phyloP scores from a whole-genome alignment of 2,797 vertebrate genomes.

The Coilia nasus region DNA sequence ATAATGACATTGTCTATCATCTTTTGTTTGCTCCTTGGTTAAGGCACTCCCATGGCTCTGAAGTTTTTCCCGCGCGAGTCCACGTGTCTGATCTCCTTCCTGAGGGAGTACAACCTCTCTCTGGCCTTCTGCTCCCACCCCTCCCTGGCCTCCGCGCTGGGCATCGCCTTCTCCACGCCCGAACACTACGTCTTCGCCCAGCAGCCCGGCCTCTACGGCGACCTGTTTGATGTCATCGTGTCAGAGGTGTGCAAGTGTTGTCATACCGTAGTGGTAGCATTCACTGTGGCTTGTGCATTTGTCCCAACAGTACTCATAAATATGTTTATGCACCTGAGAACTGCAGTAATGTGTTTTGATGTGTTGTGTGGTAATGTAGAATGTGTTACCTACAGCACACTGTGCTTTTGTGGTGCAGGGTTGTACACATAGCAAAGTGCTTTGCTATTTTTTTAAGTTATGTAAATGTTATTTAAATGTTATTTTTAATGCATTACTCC shows the following conservation, averaged over 20 bases:
- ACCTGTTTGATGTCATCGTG: slow-evolving; percentile 88
- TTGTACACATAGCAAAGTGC: neutral
- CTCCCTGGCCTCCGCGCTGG: slow-evolving; percentile 83
- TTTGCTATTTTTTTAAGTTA: too few species aligned
- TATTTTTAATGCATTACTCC: too few species aligned
- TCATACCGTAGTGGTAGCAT: neutral
- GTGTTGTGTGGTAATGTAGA: neutral
- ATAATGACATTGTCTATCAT: neutral
- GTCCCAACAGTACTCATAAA: neutral
- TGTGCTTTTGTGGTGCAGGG: neutral
- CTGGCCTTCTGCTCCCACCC: slow-evolving; percentile 85
- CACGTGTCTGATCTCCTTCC: slow-evolving; percentile 84
- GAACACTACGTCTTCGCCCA: slow-evolving; percentile 88
- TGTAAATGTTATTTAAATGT: too few species aligned
- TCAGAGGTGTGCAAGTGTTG: slow-evolving; percentile 75
- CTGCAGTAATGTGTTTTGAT: neutral
- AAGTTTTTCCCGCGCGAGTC: slow-evolving; percentile 86
- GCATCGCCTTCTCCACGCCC: slow-evolving; percentile 86
- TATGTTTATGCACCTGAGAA: neutral
- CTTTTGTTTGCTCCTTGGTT: neutral
- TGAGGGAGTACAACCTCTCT: slow-evolving; percentile 89
- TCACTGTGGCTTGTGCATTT: neutral
- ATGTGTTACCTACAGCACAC: too few species aligned
- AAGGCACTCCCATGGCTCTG: slow-evolving; percentile 89
- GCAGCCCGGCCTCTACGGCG: slow-evolving; percentile 84